phyloP scores from a whole-genome alignment of 2,888 invertebrate genomes.

The Altica lythri region DNA sequence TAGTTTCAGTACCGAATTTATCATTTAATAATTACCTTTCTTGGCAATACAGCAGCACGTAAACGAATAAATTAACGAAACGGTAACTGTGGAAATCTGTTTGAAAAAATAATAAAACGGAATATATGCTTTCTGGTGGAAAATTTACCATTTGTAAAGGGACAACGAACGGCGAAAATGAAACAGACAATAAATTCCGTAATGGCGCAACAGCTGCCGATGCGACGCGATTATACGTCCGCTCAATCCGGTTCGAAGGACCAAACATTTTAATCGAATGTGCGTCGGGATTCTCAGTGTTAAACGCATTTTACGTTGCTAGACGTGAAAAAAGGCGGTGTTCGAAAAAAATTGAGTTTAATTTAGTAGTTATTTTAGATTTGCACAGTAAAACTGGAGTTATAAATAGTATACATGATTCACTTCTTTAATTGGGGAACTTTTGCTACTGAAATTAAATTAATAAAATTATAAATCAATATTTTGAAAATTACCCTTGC shows the following conservation, averaged over 20 bases:
- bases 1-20: no score
- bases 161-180: conserved; percentile 2
- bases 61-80: neutral
- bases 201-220: conserved; percentile 6
- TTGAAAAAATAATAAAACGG: conserved; percentile 1
- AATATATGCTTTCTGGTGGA: conserved; percentile 3
- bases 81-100: neutral
- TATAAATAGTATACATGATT: no score
- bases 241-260: neutral
- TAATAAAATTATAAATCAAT: no score
- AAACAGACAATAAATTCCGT: conserved; percentile 9
- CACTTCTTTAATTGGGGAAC: no score
- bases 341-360: no score
- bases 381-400: no score
- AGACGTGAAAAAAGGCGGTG: no score
- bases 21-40: conserved; percentile 3
- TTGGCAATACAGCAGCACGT: neutral
- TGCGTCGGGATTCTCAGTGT: no score
- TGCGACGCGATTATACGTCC: neutral
- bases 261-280: conserved; percentile 1
- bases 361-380: no score
- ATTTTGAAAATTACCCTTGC: no score
- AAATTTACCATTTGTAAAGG: conserved; percentile 2
- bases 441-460: no score
- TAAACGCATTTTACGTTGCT: no score